phyloP scores from a whole-genome alignment of 2,888 invertebrate genomes.

The Brenthis hecate region DNA sequence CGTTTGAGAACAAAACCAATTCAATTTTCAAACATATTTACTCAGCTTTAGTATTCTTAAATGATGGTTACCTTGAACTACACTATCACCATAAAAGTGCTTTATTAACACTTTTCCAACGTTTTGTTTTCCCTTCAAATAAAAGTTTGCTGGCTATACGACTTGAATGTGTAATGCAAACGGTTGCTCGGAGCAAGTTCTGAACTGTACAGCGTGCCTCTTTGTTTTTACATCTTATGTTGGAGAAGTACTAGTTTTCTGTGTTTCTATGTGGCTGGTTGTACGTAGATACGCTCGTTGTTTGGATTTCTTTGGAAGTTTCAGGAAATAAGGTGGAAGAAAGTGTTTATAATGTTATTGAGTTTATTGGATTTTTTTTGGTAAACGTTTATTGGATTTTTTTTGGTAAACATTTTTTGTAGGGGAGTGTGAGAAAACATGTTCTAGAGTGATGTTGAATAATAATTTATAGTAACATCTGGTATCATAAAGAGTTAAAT shows the following conservation, averaged over 20 bases:
- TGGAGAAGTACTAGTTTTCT: conserved; percentile 5
- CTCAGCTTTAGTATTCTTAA: not conserved
- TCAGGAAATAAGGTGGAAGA: conserved; percentile 25
- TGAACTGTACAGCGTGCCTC: conserved; percentile 12
- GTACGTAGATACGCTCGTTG: conserved; percentile 13
- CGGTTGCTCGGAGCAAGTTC: conserved; percentile 16
- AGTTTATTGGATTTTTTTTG: conserved; percentile 18
- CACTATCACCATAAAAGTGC: conserved; percentile 17
- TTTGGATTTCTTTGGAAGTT: conserved; percentile 26
- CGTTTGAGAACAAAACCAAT: too few species aligned
- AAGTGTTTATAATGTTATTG: conserved; percentile 27
- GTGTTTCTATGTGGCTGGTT: not conserved
- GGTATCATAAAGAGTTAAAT: too few species aligned
- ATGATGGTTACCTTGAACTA: not conserved
- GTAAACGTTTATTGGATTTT: not conserved
- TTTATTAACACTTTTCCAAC: conserved; percentile 39
- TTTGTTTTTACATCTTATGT: conserved; percentile 6
- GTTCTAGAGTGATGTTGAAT: not conserved
- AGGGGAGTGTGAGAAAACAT: not conserved
- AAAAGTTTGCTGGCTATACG: conserved; percentile 38
- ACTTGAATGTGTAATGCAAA: conserved; percentile 36
- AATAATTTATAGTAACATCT: too few species aligned
- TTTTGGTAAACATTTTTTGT: conserved; percentile 1
- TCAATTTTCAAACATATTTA: not conserved
- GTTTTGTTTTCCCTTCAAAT: conserved; percentile 38